Evolutionary conservation across 1,140 invertebrate genomes (phyloP).

Genomic region (Euwallacea fornicatus): DNA sequence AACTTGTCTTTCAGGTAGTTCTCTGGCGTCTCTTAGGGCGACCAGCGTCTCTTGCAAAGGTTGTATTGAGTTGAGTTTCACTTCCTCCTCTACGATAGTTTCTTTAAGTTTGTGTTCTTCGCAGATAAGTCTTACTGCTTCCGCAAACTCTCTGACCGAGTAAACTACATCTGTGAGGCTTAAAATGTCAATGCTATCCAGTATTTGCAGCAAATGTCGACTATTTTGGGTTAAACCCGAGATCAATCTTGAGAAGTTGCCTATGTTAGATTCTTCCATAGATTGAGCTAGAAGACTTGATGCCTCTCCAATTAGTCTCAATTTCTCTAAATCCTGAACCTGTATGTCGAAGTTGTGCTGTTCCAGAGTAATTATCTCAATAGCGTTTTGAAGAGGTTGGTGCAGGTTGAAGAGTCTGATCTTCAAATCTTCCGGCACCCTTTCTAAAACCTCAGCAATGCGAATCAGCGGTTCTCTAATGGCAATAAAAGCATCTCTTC

Average conservation of each 20-base stretch:
- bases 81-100: slow-evolving; percentile 25
- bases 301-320: slow-evolving; percentile 26
- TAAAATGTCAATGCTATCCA: slow-evolving; percentile 27
- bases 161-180: slow-evolving; percentile 33
- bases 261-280: slow-evolving; percentile 16
- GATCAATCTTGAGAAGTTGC: slow-evolving; percentile 14
- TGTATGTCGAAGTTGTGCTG: slow-evolving; percentile 44
- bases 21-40: slow-evolving; percentile 5
- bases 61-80: slow-evolving; percentile 30
- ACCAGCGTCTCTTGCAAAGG: slow-evolving; percentile 18
- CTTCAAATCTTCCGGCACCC: slow-evolving; percentile 38
- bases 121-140: slow-evolving; percentile 25
- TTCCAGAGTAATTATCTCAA: slow-evolving; percentile 49
- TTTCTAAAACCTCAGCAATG: slow-evolving; percentile 40
- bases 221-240: slow-evolving; percentile 24
- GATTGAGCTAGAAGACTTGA: slow-evolving; percentile 10
- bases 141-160: slow-evolving; percentile 32
- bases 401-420: slow-evolving; percentile 37
- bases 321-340: slow-evolving; percentile 28
- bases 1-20: slow-evolving; percentile 27
- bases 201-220: slow-evolving; percentile 2
- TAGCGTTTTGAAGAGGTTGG: slow-evolving; percentile 43
- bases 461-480: slow-evolving; percentile 40
- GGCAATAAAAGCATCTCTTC: slow-evolving; percentile 40
- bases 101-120: slow-evolving; percentile 16